phyloP scores from a whole-genome alignment of 2,888 invertebrate species.

The Gibbula magus region DNA sequence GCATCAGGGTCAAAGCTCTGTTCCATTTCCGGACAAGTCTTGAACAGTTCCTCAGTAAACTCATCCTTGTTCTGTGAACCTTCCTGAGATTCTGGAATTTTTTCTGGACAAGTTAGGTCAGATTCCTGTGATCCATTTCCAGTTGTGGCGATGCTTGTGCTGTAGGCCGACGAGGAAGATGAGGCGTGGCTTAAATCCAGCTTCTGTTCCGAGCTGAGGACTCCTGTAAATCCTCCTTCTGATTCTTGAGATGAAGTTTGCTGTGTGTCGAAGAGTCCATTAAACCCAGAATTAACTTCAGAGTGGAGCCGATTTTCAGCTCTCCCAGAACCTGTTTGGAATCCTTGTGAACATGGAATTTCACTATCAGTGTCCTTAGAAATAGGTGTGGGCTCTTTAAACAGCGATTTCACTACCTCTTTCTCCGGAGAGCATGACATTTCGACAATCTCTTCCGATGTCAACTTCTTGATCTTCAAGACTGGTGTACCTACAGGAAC shows the following conservation, averaged over 20 bases:
- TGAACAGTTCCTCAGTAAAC: not conserved
- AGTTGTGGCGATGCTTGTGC: not conserved
- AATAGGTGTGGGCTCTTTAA: not conserved
- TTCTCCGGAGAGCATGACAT: not conserved
- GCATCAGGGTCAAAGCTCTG: not conserved
- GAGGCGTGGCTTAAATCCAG: not conserved
- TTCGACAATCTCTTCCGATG: constrained; percentile 36
- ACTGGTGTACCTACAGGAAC: constrained; percentile 46
- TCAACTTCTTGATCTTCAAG: constrained; percentile 50
- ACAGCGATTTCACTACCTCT: not conserved
- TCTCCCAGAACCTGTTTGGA: not conserved
- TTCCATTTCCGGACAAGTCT: not conserved
- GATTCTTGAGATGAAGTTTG: not conserved
- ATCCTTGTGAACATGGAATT: constrained; percentile 21
- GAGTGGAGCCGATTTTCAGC: not conserved
- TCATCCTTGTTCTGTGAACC: not conserved
- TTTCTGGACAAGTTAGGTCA: no score
- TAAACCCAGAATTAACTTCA: not conserved
- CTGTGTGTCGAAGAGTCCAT: not conserved
- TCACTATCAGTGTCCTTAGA: not conserved
- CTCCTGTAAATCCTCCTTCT: not conserved
- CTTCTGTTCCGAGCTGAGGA: constrained; percentile 5
- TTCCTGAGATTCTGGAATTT: not conserved
- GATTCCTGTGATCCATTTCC: not conserved
- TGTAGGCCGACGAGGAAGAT: not conserved